phyloP scores from a whole-genome alignment of 2,797 vertebrate species.

The Poecile montanus region DNA sequence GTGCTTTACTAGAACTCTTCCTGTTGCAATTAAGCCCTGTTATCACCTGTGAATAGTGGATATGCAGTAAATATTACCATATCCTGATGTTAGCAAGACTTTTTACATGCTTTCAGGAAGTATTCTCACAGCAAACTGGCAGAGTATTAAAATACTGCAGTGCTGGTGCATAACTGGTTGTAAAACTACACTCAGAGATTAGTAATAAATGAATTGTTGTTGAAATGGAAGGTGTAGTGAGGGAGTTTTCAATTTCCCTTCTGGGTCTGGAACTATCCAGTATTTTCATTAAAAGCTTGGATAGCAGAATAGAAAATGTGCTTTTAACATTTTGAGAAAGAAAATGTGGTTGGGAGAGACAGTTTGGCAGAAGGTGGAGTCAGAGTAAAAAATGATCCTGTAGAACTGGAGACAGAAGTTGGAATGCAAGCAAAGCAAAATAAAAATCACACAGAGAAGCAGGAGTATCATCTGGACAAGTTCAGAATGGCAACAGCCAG shows the following conservation, averaged over 20 bases:
- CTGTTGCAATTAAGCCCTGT: background rate
- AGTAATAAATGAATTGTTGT: background rate
- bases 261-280: background rate
- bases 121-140: background rate
- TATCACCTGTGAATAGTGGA: background rate
- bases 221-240: background rate
- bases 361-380: background rate
- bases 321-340: background rate
- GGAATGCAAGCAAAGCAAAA: background rate
- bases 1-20: background rate
- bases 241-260: background rate
- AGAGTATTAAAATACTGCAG: background rate
- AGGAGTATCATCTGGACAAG: background rate
- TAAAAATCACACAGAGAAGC: background rate
- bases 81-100: background rate
- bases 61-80: background rate
- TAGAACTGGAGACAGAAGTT: background rate
- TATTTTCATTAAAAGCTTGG: conserved; percentile 8
- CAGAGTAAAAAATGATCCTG: background rate
- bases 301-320: background rate
- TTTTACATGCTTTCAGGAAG: background rate
- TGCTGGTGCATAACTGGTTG: background rate
- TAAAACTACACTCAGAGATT: background rate
- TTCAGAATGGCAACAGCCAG: background rate
- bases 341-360: background rate